These are phyloP conservation scores for Troides oblongomaculatus DNA, from an alignment of 2,888 invertebrate species.

Conservation along the genomic window DNA sequence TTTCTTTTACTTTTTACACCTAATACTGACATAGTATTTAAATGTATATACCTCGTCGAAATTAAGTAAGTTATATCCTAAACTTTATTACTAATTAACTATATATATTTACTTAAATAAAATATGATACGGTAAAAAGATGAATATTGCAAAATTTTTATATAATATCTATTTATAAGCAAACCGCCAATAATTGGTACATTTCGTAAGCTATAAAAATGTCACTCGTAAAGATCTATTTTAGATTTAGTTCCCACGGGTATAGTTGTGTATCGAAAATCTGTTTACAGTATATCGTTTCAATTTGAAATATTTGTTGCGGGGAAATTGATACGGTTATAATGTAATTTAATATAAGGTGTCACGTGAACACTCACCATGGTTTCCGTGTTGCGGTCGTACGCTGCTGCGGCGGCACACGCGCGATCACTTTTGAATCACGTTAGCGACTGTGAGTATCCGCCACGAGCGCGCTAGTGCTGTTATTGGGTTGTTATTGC, in stretches of 20 bases:
- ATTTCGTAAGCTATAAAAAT: slow-evolving; percentile 23
- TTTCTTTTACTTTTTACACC: too few species aligned
- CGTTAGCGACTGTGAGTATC: slow-evolving; percentile 34
- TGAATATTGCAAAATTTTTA: not conserved
- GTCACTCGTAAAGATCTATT: slow-evolving; percentile 14
- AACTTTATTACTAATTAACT: too few species aligned
- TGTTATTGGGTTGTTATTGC: slow-evolving; percentile 24
- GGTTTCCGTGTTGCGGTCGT: slow-evolving; percentile 8
- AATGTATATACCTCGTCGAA: too few species aligned
- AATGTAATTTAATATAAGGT: not conserved
- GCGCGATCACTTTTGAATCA: slow-evolving; percentile 28
- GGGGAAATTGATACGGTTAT: not conserved
- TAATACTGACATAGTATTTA: too few species aligned
- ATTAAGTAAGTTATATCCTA: too few species aligned
- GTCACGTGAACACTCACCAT: slow-evolving; percentile 36
- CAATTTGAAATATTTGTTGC: not conserved
- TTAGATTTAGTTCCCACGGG: not conserved
- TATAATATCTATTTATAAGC: slow-evolving; percentile 12
- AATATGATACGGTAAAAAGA: too few species aligned
- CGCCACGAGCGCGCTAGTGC: slow-evolving; percentile 35
- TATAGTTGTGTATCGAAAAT: not conserved
- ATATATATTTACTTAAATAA: too few species aligned
- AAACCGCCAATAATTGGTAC: slow-evolving; percentile 11
- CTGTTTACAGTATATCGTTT: not conserved
- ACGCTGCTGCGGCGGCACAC: slow-evolving; percentile 18